Conservation (phyloP, 2,888 invertebrate genomes). For the Priocnemis perturbator region DNA sequence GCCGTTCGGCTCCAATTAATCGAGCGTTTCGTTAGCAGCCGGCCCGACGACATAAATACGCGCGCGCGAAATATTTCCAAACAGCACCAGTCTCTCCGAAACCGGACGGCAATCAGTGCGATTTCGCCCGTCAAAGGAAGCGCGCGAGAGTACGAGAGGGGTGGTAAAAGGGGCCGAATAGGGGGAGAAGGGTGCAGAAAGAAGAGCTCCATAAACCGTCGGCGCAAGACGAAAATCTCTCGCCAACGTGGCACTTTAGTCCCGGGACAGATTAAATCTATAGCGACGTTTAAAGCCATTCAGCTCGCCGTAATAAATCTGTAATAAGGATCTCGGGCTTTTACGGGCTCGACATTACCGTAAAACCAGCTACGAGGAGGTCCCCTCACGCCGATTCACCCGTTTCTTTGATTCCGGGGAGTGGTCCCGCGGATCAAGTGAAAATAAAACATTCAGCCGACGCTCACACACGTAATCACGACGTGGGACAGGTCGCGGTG, state of each 20-base stretch:
- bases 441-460: conserved; percentile 33
- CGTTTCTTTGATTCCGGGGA: too few relatives aligned
- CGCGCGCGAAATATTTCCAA: too few relatives aligned
- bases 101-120: too few relatives aligned
- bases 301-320: conserved; percentile 12
- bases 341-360: conserved; percentile 18
- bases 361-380: conserved; percentile 4
- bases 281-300: conserved; percentile 6
- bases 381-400: too few relatives aligned
- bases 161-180: too few relatives aligned
- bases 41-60: background rate
- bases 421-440: conserved; percentile 15
- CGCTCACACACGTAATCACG: background rate
- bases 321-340: conserved; percentile 20
- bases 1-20: background rate
- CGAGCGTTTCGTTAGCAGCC: background rate
- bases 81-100: too few relatives aligned
- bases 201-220: background rate
- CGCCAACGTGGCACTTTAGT: background rate
- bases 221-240: background rate
- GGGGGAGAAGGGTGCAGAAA: too few relatives aligned
- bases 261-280: conserved; percentile 16
- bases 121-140: too few relatives aligned
- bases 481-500: background rate
- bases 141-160: too few relatives aligned